A percentile compares a stretch with the other conserved stretches of the same genome.
phyloP scores from a whole-genome alignment of 2,888 invertebrate species.

The Ecdyonurus torrentis region DNA sequence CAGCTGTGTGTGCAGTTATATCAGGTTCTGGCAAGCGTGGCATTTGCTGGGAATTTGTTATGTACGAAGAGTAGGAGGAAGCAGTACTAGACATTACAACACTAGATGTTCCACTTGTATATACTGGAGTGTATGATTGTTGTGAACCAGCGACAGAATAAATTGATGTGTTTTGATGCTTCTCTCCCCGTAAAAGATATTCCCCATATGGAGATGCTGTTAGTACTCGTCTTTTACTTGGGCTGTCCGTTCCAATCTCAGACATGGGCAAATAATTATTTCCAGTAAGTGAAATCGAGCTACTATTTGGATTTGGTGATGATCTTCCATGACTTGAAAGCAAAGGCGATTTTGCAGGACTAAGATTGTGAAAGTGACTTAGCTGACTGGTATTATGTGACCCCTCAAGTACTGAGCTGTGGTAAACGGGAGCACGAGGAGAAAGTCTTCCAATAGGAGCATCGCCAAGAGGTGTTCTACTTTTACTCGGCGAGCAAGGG shows the following conservation, averaged over 20 bases:
- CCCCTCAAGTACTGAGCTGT: background rate
- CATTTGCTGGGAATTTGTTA: background rate
- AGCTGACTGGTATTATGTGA: background rate
- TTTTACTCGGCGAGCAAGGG: slow-evolving; percentile 49
- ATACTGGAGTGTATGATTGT: slow-evolving; percentile 54
- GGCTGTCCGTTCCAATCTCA: background rate
- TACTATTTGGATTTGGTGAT: background rate
- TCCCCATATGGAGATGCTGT: slow-evolving; percentile 21
- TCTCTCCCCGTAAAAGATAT: slow-evolving; percentile 31
- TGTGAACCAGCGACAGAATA: slow-evolving; percentile 57
- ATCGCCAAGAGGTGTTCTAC: background rate
- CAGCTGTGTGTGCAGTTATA: background rate
- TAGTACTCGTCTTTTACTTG: background rate
- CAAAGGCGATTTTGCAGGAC: background rate
- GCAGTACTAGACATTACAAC: slow-evolving; percentile 22
- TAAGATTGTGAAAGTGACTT: background rate
- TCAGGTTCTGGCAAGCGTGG: background rate
- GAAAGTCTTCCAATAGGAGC: background rate
- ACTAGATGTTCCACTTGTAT: slow-evolving; percentile 47
- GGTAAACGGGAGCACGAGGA: background rate
- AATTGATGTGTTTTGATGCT: slow-evolving; percentile 40
- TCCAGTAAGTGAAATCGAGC: background rate
- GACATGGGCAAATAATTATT: background rate
- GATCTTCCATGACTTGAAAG: background rate
- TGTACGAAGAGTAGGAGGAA: background rate